phyloP scores from a whole-genome alignment of 2,797 vertebrate species.

The Xyrichtys novacula region DNA sequence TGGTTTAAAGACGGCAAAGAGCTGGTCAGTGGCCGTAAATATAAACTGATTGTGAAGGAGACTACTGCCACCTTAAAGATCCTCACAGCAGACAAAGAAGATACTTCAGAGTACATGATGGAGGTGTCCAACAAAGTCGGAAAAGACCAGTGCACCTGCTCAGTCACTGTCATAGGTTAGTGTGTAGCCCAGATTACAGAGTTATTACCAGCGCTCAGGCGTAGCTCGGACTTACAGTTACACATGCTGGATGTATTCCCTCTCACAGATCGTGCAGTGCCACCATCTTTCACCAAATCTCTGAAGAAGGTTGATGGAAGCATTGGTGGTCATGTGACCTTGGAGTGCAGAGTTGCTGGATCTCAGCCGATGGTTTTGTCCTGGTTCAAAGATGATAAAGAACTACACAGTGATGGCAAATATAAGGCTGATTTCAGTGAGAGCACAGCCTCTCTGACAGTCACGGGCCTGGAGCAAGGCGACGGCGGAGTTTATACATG shows the following conservation, averaged over 20 bases:
- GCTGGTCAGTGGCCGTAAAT: constrained; percentile 91
- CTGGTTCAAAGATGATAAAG: constrained; percentile 92
- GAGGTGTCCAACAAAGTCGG: constrained; percentile 95
- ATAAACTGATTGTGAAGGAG: constrained; percentile 92
- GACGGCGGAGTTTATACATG: constrained; percentile 92
- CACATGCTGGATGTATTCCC: constrained; percentile 70
- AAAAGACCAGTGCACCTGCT: constrained; percentile 90
- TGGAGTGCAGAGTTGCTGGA: constrained; percentile 94
- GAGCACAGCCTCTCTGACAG: constrained; percentile 88
- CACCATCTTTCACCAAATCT: constrained; percentile 92
- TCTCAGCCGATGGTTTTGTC: constrained; percentile 92
- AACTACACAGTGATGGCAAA: constrained; percentile 85
- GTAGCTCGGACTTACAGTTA: constrained; percentile 39
- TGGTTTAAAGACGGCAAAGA: constrained; percentile 94
- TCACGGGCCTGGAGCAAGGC: constrained; percentile 84
- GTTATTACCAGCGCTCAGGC: not conserved
- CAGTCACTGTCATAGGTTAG: constrained; percentile 93
- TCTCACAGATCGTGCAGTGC: constrained; percentile 92
- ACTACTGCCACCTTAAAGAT: constrained; percentile 92
- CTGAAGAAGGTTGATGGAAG: constrained; percentile 90
- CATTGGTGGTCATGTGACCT: constrained; percentile 79
- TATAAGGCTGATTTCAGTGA: constrained; percentile 89
- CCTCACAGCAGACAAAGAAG: constrained; percentile 89
- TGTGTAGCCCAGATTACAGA: constrained; percentile 75
- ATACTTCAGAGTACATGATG: constrained; percentile 92